A percentile compares a stretch with the other conserved stretches of the same genome.
These are phyloP conservation scores for Ranitomeya imitator DNA, from an alignment of 2,113 vertebrate species.

Conservation along the genomic window DNA sequence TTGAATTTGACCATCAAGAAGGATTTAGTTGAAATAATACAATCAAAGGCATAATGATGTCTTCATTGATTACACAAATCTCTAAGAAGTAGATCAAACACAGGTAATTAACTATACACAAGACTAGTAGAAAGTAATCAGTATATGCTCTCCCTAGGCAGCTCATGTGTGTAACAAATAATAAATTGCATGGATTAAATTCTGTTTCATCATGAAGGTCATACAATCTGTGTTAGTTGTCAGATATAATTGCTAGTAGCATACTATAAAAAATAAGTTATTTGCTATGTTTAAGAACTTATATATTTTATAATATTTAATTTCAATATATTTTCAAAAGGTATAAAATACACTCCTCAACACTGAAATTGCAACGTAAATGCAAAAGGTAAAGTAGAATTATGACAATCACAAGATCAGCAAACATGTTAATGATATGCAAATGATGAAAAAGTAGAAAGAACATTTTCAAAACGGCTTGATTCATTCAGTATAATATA, in stretches of 20 bases:
- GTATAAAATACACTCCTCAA: too few species aligned
- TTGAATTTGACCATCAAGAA: constrained; percentile 66
- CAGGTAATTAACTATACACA: constrained; percentile 65
- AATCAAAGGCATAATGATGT: constrained; percentile 70
- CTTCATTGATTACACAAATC: constrained; percentile 70
- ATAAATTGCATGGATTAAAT: constrained; percentile 33
- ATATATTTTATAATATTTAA: too few species aligned
- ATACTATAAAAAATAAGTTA: background rate
- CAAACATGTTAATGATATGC: too few species aligned
- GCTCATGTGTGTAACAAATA: constrained; percentile 2
- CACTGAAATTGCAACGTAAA: too few species aligned
- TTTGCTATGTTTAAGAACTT: background rate
- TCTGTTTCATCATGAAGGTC: background rate
- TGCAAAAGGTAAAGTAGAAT: too few species aligned
- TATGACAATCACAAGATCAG: too few species aligned
- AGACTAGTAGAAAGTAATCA: constrained; percentile 56
- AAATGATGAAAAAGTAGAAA: too few species aligned
- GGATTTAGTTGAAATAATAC: constrained; percentile 66
- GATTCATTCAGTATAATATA: too few species aligned
- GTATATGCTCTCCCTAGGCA: constrained; percentile 58
- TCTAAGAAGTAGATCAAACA: constrained; percentile 61
- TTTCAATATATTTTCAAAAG: too few species aligned
- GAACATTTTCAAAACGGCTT: too few species aligned
- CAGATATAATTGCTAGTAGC: background rate
- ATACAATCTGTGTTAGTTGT: background rate